phyloP scores from a whole-genome alignment of 2,888 invertebrate species.

The Exephanes ischioxanthus region DNA sequence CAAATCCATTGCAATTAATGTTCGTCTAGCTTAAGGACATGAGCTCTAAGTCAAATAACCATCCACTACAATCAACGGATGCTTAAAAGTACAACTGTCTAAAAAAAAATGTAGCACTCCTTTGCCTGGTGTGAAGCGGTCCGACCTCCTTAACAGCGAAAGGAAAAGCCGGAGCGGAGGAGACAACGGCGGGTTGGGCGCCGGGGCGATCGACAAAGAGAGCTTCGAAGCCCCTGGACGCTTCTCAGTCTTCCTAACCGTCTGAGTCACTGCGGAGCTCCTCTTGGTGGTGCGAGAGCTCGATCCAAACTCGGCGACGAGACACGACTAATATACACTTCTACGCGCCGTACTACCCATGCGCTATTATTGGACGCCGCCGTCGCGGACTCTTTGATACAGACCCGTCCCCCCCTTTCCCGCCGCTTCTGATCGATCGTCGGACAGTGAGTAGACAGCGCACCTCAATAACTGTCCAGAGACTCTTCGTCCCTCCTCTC shows the following conservation, averaged over 20 bases:
- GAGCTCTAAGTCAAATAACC: too few relatives aligned
- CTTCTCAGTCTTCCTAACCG: slow-evolving; percentile 31
- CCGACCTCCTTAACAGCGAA: neutral
- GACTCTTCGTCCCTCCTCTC: neutral
- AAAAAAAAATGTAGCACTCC: too few relatives aligned
- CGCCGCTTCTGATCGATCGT: slow-evolving; percentile 21
- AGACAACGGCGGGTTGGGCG: slow-evolving; percentile 7
- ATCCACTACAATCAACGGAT: too few relatives aligned
- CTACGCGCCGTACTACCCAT: slow-evolving; percentile 18
- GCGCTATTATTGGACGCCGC: slow-evolving; percentile 58
- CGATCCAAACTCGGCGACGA: slow-evolving; percentile 49
- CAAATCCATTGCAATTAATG: too few relatives aligned
- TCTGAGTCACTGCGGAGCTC: slow-evolving; percentile 37
- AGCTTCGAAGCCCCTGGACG: slow-evolving; percentile 21
- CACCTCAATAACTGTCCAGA: neutral
- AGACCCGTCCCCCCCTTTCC: neutral
- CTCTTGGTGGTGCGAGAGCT: slow-evolving; percentile 6
- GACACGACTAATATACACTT: slow-evolving; percentile 31
- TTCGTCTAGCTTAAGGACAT: too few relatives aligned
- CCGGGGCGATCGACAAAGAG: slow-evolving; percentile 41
- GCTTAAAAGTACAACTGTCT: too few relatives aligned
- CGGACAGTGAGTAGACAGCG: slow-evolving; percentile 3
- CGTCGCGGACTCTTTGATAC: slow-evolving; percentile 37
- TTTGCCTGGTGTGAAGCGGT: too few relatives aligned
- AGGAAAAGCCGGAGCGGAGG: neutral